Percentiles rank a stretch among this genome's conserved stretches.
phyloP scores from a whole-genome alignment of 2,888 invertebrate species.

The Macrosiphum euphorbiae region DNA sequence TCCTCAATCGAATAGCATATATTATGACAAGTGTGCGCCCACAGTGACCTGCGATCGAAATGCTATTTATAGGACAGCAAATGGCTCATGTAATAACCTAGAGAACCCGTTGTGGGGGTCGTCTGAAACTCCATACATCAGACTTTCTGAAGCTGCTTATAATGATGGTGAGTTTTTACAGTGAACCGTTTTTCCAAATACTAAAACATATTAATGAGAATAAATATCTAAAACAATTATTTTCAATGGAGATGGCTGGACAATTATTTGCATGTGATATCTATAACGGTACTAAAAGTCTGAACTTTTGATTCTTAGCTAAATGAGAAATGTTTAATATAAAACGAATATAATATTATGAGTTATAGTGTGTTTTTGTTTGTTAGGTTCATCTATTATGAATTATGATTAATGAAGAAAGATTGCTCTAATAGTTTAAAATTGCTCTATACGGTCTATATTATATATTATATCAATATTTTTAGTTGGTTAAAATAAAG shows the following conservation, averaged over 20 bases:
- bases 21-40: constrained; percentile 1
- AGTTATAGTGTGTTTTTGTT: neutral
- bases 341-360: neutral
- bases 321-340: neutral
- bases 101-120: constrained; percentile 11
- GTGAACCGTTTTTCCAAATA: neutral
- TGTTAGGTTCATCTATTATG: too few relatives aligned
- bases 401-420: too few relatives aligned
- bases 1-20: neutral
- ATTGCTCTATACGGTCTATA: too few relatives aligned
- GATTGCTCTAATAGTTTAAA: too few relatives aligned
- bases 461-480: too few relatives aligned
- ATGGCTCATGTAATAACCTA: constrained; percentile 44
- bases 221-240: neutral
- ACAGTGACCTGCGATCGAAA: neutral
- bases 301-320: neutral
- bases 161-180: neutral
- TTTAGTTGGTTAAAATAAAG: too few relatives aligned
- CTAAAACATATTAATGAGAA: neutral
- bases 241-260: neutral
- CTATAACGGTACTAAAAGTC: neutral
- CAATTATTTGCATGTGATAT: neutral
- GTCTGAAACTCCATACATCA: neutral
- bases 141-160: neutral
- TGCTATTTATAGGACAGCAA: constrained; percentile 18